Conservation (phyloP, 1,140 invertebrate species). For the Eupristina koningsbergeri region DNA sequence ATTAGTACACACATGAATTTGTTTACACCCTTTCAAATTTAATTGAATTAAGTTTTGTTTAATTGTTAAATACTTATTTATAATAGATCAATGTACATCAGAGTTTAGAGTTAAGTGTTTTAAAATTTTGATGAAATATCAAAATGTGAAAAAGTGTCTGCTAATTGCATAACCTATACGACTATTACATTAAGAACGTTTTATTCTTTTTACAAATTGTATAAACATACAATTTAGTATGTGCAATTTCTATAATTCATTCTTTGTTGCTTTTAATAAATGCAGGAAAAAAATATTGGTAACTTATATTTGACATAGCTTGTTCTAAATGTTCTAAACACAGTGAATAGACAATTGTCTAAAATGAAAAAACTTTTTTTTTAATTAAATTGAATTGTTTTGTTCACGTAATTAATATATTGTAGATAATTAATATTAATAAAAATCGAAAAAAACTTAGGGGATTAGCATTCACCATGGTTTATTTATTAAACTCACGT, state of each 20-base stretch:
- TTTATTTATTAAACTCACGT: constrained; percentile 62
- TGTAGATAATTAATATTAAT: not conserved
- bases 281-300: not conserved
- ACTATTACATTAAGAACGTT: not conserved
- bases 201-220: not conserved
- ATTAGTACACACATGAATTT: too few species aligned
- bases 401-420: not conserved
- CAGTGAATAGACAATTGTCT: too few species aligned
- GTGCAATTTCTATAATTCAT: not conserved
- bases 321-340: too few species aligned
- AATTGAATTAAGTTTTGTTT: too few species aligned
- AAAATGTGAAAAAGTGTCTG: not conserved
- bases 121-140: too few species aligned
- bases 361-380: too few species aligned
- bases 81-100: too few species aligned
- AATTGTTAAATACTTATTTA: too few species aligned
- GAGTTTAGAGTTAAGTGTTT: too few species aligned
- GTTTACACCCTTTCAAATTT: too few species aligned
- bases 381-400: too few species aligned
- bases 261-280: not conserved
- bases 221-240: not conserved
- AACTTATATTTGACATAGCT: too few species aligned
- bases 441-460: not conserved
- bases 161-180: not conserved
- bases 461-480: not conserved